A percentile compares a stretch with the other conserved stretches of the same genome.
Evolutionary conservation across 2,888 invertebrate species (phyloP).

Genomic region (Dorcus hopei): DNA sequence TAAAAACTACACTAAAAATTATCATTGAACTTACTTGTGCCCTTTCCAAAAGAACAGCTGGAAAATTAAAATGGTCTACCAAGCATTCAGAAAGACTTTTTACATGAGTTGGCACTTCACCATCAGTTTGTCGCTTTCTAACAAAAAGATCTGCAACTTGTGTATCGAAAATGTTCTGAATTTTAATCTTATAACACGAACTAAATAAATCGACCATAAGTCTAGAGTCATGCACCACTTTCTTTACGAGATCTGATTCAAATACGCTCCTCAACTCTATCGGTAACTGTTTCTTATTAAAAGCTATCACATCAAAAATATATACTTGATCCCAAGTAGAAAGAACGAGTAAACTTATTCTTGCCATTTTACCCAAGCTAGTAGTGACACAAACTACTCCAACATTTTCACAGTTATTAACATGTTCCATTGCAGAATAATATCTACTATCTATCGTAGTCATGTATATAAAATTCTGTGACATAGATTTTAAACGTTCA

Average conservation of each 20-base stretch:
- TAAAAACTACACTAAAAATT: no score
- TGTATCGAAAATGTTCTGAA: constrained; percentile 30
- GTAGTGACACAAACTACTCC: constrained; percentile 20
- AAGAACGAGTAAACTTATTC: constrained; percentile 21
- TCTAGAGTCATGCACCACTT: constrained; percentile 25
- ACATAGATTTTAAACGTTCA: constrained; percentile 20
- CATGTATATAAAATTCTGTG: constrained; percentile 22
- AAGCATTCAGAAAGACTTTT: constrained; percentile 19
- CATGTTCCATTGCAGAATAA: constrained; percentile 17
- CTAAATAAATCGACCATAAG: constrained; percentile 18
- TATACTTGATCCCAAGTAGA: constrained; percentile 25
- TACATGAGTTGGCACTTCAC: not conserved
- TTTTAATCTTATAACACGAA: constrained; percentile 18
- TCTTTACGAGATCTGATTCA: constrained; percentile 18
- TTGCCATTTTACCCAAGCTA: constrained; percentile 11
- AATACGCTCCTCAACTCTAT: constrained; percentile 22
- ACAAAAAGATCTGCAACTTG: constrained; percentile 18
- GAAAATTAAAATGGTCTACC: constrained; percentile 24
- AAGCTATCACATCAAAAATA: constrained; percentile 24
- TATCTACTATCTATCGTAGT: constrained; percentile 20
- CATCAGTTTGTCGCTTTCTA: constrained; percentile 1
- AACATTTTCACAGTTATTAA: constrained; percentile 21
- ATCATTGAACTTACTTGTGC: not conserved
- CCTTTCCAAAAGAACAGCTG: constrained; percentile 11
- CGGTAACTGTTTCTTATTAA: constrained; percentile 15